Conservation (phyloP, 1,140 invertebrate genomes). For the Acromyrmex echinatior region DNA sequence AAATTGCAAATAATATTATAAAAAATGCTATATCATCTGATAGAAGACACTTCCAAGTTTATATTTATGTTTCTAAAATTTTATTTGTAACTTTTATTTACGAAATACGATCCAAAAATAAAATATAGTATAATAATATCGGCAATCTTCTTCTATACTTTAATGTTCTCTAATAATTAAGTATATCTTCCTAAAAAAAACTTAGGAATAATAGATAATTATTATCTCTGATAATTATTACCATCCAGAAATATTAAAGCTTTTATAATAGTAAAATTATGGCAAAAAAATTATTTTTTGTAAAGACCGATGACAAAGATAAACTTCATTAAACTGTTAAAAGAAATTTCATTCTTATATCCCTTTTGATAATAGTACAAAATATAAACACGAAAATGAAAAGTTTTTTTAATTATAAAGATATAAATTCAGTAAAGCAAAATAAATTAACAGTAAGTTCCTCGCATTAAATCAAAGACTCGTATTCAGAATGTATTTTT, state of each 20-base stretch:
- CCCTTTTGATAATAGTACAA: neutral
- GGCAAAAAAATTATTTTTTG: neutral
- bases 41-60: too few species aligned
- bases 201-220: neutral
- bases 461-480: neutral
- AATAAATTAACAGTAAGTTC: neutral
- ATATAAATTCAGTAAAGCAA: neutral
- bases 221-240: neutral
- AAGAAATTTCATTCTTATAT: neutral
- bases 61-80: too few species aligned
- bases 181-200: neutral
- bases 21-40: too few species aligned
- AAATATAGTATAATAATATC: too few species aligned
- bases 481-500: too few species aligned
- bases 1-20: too few species aligned
- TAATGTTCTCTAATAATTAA: conserved; percentile 14
- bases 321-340: neutral
- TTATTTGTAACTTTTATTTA: too few species aligned
- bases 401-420: neutral
- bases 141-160: neutral
- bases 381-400: neutral
- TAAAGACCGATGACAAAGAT: neutral
- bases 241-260: neutral
- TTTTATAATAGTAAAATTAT: neutral
- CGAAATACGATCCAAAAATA: too few species aligned